Base-by-base conservation (phyloP, 2,797 vertebrate genomes). In the Sebastes matsubarae region DNA sequence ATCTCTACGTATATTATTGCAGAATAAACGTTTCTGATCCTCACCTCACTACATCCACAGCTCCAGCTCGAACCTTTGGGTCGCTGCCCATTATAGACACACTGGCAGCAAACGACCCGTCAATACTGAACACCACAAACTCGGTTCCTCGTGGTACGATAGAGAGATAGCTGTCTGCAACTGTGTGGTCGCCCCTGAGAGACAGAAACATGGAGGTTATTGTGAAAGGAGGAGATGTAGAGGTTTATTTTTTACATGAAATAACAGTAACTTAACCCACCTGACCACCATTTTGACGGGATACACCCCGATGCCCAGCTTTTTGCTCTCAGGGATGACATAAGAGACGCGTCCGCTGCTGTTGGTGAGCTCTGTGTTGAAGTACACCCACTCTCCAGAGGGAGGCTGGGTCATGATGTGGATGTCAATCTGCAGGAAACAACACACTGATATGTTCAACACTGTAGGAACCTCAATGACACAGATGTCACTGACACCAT, bases 41-140 rank as follows among this genome's bases (percentile, higher is more conserved):
- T 68, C 87, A 99, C 98, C 98, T 97, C 86, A 99, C 98, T 65
- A 99, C 98, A 0, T 99, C 98, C 59, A 99, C 98, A 0, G 98
- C 98, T 71, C 98, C 98, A 0, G 98, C 98, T 6, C 98, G 95
- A 72, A 99, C 98, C 93, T 99, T 99, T 57, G 98, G 98, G 92
- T 99, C 98, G 0, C 98, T 99, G 86, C 98, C 98, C 98, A 99
- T 99, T 89, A 99, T 99, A 42, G 98, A 99, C 46, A 99, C 98
- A 0, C 98, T 99, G 90, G 98, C 98, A 0, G 98, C 98, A 11
- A 99, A 99, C 10, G 98, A 99, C 13, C 98, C 98, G 0, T 99
- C 98, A 0, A 99, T 99, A 80, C 98, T 99, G 95, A 99, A 99
- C 71, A 99, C 98, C 8, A 99, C 98, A 0, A 98, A 98, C 95